Evolutionary conservation across 2,113 vertebrate species (phyloP).

Genomic region (Danionella cerebrum): DNA sequence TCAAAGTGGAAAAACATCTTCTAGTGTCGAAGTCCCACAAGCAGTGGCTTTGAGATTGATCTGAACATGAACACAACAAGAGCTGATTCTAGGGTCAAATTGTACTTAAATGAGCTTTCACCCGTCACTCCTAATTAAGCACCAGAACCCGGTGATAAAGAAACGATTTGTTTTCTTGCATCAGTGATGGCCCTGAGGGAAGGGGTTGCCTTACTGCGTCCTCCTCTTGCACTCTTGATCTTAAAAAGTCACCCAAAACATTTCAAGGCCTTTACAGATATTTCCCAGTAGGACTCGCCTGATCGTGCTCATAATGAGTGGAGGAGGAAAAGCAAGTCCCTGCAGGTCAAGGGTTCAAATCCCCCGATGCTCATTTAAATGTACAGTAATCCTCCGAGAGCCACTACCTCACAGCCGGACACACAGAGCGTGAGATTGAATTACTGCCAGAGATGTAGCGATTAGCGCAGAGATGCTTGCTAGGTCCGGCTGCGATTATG

Average conservation of each 20-base stretch:
- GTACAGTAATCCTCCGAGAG: too few species aligned
- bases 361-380: background rate
- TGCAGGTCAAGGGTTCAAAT: constrained; percentile 8
- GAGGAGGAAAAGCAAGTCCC: background rate
- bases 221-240: background rate
- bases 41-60: too few species aligned
- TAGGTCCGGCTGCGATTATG: background rate
- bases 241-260: background rate
- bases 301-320: too few species aligned
- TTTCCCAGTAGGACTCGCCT: background rate
- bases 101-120: too few species aligned
- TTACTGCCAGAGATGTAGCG: constrained; percentile 15
- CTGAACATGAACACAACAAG: background rate
- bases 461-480: background rate
- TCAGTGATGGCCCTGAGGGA: too few species aligned
- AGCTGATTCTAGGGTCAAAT: too few species aligned
- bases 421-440: constrained; percentile 5
- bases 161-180: background rate
- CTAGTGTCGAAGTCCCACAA: too few species aligned
- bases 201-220: too few species aligned
- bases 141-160: background rate
- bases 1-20: too few species aligned
- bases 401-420: too few species aligned
- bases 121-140: background rate
- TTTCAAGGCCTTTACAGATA: background rate